These are phyloP conservation scores for Amblyraja radiata DNA, from an alignment of 2,797 vertebrate genomes.

Conservation along the genomic window DNA sequence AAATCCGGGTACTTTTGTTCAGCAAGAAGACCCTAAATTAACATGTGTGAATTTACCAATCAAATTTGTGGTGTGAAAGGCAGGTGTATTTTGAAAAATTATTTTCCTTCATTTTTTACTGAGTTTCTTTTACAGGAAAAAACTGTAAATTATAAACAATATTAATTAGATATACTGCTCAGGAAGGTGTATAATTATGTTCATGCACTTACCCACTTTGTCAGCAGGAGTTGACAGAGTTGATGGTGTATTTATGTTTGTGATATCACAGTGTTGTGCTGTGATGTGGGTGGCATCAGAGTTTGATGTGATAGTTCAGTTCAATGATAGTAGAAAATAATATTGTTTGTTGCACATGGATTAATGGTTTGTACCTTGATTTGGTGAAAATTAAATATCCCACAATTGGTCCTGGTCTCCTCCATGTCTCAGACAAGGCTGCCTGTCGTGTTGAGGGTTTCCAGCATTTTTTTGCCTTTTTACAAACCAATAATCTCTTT, in stretches of 20 bases:
- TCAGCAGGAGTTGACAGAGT: not conserved
- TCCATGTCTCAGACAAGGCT: too few species aligned
- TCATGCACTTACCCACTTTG: not conserved
- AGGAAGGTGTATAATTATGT: not conserved
- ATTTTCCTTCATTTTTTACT: not conserved
- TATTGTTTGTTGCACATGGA: not conserved
- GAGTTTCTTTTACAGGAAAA: not conserved
- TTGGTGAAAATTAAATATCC: too few species aligned
- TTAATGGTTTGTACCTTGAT: not conserved
- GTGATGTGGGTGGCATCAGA: not conserved
- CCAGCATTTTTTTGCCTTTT: too few species aligned
- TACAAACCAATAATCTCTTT: too few species aligned
- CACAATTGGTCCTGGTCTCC: too few species aligned
- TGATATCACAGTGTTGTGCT: not conserved
- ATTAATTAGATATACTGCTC: not conserved
- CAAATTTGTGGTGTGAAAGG: slow-evolving; percentile 66
- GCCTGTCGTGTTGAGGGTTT: too few species aligned
- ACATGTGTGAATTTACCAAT: slow-evolving; percentile 69
- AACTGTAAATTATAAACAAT: not conserved
- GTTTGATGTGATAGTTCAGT: not conserved
- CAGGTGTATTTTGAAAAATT: slow-evolving; percentile 55
- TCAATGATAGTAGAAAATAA: not conserved
- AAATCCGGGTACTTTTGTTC: slow-evolving; percentile 58
- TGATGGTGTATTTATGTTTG: not conserved
- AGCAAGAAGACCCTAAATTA: slow-evolving; percentile 71